Percentiles rank a stretch among this genome's conserved stretches.
phyloP scores from a whole-genome alignment of 2,113 vertebrate species.

The Oncorhynchus mykiss region DNA sequence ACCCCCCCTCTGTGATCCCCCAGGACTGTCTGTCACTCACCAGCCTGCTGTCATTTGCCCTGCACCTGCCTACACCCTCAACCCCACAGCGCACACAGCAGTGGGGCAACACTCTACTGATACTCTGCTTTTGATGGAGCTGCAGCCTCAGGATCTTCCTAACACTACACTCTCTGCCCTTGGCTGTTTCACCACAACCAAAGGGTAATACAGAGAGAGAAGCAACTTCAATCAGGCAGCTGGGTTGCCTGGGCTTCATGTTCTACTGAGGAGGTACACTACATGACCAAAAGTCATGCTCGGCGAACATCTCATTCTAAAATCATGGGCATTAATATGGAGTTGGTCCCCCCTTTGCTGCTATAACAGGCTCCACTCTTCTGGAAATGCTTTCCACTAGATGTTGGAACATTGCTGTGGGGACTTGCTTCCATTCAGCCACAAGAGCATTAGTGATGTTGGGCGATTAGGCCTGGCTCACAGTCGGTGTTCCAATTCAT shows the following conservation, averaged over 20 bases:
- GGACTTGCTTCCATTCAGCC: too few relatives aligned
- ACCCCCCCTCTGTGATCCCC: too few relatives aligned
- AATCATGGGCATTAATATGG: too few relatives aligned
- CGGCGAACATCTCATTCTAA: too few relatives aligned
- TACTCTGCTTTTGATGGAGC: conserved; percentile 26
- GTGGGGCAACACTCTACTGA: conserved; percentile 21
- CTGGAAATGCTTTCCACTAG: too few relatives aligned
- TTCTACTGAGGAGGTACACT: conserved; percentile 1
- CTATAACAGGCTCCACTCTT: too few relatives aligned
- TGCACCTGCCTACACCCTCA: neutral
- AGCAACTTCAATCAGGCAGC: conserved; percentile 41
- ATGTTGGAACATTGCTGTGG: too few relatives aligned
- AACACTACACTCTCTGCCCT: conserved; percentile 17
- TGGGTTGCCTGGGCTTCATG: conserved; percentile 21
- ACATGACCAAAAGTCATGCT: neutral
- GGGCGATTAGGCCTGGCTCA: too few relatives aligned
- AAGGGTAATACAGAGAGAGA: neutral
- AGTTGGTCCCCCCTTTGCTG: too few relatives aligned
- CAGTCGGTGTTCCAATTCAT: too few relatives aligned
- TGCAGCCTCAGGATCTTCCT: conserved; percentile 24
- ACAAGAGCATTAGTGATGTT: too few relatives aligned
- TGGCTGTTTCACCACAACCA: conserved; percentile 9
- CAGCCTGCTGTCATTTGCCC: conserved; percentile 1
- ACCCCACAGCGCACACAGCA: conserved; percentile 31
- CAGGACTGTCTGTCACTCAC: neutral